These are phyloP conservation scores for Oophaga sylvatica DNA, from an alignment of 2,797 vertebrate species.

Conservation along the genomic window DNA sequence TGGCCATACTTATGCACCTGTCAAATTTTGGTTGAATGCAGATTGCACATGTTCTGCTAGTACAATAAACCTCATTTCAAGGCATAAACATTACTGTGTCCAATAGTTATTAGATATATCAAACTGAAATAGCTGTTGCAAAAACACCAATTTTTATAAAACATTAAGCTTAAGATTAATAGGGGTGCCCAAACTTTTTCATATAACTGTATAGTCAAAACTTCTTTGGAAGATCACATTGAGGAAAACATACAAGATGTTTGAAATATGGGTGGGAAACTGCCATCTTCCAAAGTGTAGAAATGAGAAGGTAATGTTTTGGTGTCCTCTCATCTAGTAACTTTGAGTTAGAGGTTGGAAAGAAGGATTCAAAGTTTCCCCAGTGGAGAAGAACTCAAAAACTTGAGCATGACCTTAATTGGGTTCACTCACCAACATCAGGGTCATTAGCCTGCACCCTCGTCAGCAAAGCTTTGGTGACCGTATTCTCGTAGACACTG, in stretches of 20 bases:
- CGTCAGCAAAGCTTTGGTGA: constrained; percentile 89
- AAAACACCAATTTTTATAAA: no score
- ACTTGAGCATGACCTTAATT: not conserved
- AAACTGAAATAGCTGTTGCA: no score
- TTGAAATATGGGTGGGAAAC: not conserved
- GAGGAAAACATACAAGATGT: not conserved
- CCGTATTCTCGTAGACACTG: constrained; percentile 91
- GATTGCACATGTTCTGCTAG: no score
- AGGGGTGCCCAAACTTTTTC: no score
- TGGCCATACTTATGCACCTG: no score
- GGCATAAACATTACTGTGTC: no score
- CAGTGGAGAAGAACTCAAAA: not conserved
- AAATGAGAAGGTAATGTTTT: not conserved
- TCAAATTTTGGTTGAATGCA: no score
- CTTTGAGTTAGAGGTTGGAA: not conserved
- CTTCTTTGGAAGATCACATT: not conserved
- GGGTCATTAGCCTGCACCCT: constrained; percentile 92
- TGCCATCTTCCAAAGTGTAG: not conserved
- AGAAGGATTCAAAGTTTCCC: not conserved
- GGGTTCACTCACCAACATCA: constrained; percentile 82
- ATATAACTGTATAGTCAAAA: not conserved
- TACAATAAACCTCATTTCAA: no score
- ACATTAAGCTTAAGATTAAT: no score
- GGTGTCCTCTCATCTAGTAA: not conserved
- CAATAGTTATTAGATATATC: no score